Evolutionary conservation across 2,888 invertebrate genomes (phyloP), one percentile per base, ranked within the genome.

Genomic region (Resseliella maxima): DNA sequence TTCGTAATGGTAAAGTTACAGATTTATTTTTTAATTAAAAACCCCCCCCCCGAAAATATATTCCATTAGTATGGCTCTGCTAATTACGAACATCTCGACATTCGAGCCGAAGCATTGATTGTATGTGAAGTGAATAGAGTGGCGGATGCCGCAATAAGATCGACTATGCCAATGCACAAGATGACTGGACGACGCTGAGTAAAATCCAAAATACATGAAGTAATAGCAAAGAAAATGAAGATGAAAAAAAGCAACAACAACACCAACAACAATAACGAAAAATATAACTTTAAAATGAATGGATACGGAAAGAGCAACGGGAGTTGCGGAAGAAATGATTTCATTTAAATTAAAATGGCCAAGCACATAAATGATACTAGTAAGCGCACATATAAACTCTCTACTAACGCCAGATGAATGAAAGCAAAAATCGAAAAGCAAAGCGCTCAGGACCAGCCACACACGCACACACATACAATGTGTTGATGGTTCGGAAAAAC

Each of bases 11-110:
- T n/a, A 83, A n/a, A n/a, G n/a, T 38, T 83, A 38, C 83, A 83
- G 83, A 83, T 83, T 83, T 83, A 83, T 83, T 83, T 83, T 83
- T 83, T 83, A 83, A 83, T 83, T 83, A 83, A 83, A 72, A 72
- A 72, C 36, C 72, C 59, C 35, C 35, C n/a, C n/a, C n/a, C n/a
- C n/a, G n/a, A n/a, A 35, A 72, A 72, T 72, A 72, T 72, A 36
- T 72, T 72, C 72, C 72, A 72, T 72, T 72, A 83, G 38, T 83
- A 24, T 38, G n/a, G 83, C 38, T 83, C 38, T 36, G 83, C 83
- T 83, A 83, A 83, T 83, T 83, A 38, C 83, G n/a, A 83, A 38
- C 83, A 83, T 83, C 83, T 83, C 38, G 38, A 38, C 83, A 38
- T 24, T 41, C 24, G 83, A 38, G 38, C 1, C n/a, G 83, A 36